These are phyloP conservation scores for Sebastes kiyomatsui DNA, from an alignment of 2,797 vertebrate genomes.

Conservation along the genomic window DNA sequence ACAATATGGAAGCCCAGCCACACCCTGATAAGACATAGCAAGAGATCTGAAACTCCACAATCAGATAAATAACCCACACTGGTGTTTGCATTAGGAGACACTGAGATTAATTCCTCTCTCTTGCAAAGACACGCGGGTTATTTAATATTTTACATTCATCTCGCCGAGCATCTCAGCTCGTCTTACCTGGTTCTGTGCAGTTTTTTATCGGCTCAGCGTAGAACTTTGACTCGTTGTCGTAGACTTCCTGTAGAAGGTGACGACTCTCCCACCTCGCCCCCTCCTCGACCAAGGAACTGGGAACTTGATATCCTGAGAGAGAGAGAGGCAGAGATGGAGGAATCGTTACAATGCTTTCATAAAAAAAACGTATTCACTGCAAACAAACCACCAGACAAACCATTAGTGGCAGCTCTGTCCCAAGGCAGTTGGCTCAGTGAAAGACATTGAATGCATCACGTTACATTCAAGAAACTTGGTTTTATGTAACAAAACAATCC, in stretches of 20 bases:
- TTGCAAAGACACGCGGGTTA: not conserved
- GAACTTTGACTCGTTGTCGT: conserved; percentile 78
- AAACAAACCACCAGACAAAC: conserved; percentile 11
- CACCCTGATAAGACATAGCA: not conserved
- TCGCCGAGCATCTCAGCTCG: not conserved
- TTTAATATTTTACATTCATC: not conserved
- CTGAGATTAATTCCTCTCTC: not conserved
- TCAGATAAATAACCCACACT: not conserved
- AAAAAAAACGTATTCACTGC: not conserved
- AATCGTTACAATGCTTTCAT: not conserved
- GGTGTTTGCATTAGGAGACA: not conserved
- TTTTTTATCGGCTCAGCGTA: conserved; percentile 79
- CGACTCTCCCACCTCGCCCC: conserved; percentile 81
- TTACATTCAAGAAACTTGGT: not conserved
- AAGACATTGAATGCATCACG: conserved; percentile 6
- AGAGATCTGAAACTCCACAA: no score
- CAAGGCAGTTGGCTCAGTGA: not conserved
- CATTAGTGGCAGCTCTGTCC: conserved; percentile 11
- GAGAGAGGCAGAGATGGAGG: not conserved
- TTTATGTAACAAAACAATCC: conserved; percentile 4
- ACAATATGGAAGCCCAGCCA: not conserved
- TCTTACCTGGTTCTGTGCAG: conserved; percentile 93
- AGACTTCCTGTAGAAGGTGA: conserved; percentile 82
- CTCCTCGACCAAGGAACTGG: conserved; percentile 64
- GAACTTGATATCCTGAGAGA: conserved; percentile 75